Evolutionary conservation across 2,888 invertebrate species (phyloP).

Genomic region (Ormyrus labotus): DNA sequence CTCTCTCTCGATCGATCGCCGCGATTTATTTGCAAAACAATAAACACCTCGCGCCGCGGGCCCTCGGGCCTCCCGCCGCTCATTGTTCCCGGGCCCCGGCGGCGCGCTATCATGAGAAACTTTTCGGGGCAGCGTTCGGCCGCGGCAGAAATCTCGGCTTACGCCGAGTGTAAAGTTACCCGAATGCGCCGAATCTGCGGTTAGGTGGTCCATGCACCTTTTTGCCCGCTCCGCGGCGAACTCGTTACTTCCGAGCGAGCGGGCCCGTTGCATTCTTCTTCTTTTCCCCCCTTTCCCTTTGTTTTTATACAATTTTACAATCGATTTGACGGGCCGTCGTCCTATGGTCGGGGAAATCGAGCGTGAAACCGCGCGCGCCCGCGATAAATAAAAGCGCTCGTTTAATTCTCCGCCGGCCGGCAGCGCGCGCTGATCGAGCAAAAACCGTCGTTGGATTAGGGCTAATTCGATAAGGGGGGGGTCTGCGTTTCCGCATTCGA

Average conservation of each 20-base stretch:
- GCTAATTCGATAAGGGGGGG: no score
- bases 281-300: constrained; percentile 3
- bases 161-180: constrained; percentile 72
- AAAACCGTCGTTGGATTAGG: no score
- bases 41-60: background rate
- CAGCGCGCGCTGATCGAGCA: no score
- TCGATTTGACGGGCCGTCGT: constrained; percentile 11
- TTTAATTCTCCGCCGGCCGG: no score
- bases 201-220: constrained; percentile 52
- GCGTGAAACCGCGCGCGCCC: constrained; percentile 16
- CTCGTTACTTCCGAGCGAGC: constrained; percentile 43
- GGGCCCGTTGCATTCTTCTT: constrained; percentile 3
- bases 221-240: constrained; percentile 31
- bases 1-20: background rate
- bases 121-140: background rate
- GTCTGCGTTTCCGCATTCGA: no score
- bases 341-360: constrained; percentile 20
- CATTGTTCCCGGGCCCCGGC: constrained; percentile 1
- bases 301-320: constrained; percentile 23
- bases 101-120: constrained; percentile 21
- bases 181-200: constrained; percentile 62
- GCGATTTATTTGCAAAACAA: constrained; percentile 49
- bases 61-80: background rate
- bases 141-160: constrained; percentile 60
- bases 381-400: background rate